These are phyloP conservation scores for Acrossocheilus wenchowensis DNA, from an alignment of 2,797 vertebrate species.

Conservation along the genomic window DNA sequence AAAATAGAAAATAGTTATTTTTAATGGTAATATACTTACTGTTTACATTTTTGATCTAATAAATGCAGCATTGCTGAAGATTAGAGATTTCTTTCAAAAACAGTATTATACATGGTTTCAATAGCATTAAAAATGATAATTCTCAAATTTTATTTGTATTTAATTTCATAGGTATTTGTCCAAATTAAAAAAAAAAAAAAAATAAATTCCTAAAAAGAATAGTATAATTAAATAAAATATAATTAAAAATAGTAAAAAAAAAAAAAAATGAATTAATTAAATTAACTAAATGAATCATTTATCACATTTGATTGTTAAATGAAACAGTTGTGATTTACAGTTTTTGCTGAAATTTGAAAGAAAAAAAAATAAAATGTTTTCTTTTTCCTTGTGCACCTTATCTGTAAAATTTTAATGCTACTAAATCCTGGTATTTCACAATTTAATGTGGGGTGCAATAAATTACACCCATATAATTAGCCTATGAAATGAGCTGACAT, in stretches of 20 bases:
- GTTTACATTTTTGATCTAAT: neutral
- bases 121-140: neutral
- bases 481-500: neutral
- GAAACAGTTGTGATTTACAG: neutral
- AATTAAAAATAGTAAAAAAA: neutral
- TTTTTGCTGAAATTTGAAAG: neutral
- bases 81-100: no score
- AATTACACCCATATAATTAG: neutral
- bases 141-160: neutral
- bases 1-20: neutral
- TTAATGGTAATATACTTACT: neutral
- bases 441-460: neutral
- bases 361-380: neutral
- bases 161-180: no score
- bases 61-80: neutral
- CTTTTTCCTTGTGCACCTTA: neutral
- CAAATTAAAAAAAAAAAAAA: neutral
- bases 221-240: neutral
- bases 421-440: neutral
- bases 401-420: neutral
- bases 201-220: accelerated
- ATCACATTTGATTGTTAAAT: no score
- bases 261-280: no score
- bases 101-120: neutral
- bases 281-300: neutral